Base-by-base conservation (phyloP, 2,888 invertebrate species). In the Lithophane leautieri region DNA sequence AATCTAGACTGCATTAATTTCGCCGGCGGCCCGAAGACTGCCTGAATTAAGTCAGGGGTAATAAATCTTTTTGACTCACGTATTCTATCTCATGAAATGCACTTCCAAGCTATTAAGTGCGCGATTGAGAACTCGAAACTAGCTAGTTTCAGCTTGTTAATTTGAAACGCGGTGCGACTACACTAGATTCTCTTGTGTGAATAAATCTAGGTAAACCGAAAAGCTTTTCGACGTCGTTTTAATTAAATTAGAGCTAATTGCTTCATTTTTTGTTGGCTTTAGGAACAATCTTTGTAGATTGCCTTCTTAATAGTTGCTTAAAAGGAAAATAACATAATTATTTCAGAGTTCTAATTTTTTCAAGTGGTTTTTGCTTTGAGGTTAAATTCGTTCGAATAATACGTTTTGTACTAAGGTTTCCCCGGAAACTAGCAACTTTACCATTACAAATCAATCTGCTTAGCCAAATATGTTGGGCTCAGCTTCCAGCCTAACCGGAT, bases 21-120 rank as follows among this genome's bases (percentile, higher is more conserved):
- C 86, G 78, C 77, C 86, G 86, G 88, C 86, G 86, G 91, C 89
- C 90, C 88, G 89, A 89, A 90, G 89, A 87, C 90, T 89, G 88
- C 86, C 84, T 89, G 91, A 92, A 92, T 93, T 93, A 92, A 91
- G 88, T 90, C 89, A 82, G 85, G 76, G 80, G 86, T 84, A 85
- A 93, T 93, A 93, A 93, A 93, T 93, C 92, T 92, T 91, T 91
- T 91, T 90, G 89, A 92, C 90, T 89, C 92, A 91, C 92, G 91
- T 92, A 91, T 93, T 93, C 92, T 92, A 92, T 92, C 92, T 92
- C 90, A 87, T 89, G 90, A 89, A 93, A 92, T 93, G 92, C 92
- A 92, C 89, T 91, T 91, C 88, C 89, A 83, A 86, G 87, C 89
- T 90, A 92, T 92, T 92, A 92, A 87, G 82, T 84, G 82, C 77